Evolutionary conservation across 2,888 invertebrate genomes (phyloP).

Genomic region (Scaptomyza reducta): DNA sequence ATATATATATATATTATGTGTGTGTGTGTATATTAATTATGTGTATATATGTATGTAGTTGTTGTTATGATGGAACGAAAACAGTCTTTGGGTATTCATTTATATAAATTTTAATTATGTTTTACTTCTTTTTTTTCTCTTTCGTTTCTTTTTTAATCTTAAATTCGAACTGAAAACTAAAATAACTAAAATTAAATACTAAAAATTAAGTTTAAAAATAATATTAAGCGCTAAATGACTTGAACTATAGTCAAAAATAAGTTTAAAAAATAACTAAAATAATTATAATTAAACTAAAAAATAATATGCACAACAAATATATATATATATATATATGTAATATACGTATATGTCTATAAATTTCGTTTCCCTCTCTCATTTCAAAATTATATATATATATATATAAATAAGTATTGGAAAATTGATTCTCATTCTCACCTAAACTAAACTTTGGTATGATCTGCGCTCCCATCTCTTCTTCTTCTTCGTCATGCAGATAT

Average conservation of each 20-base stretch:
- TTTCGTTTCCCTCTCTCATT: constrained; percentile 9
- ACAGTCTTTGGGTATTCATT: constrained; percentile 85
- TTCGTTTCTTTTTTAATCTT: constrained; percentile 38
- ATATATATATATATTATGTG: constrained; percentile 39
- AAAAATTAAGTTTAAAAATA: constrained; percentile 8
- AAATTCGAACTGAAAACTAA: constrained; percentile 42
- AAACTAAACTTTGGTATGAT: constrained; percentile 77
- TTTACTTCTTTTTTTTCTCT: constrained; percentile 42
- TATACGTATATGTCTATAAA: constrained; percentile 1
- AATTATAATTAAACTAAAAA: constrained; percentile 40
- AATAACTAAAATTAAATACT: constrained; percentile 31
- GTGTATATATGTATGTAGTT: constrained; percentile 67
- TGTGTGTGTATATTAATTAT: constrained; percentile 41
- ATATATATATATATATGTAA: constrained; percentile 8
- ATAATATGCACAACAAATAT: constrained; percentile 57
- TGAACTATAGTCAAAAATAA: constrained; percentile 22
- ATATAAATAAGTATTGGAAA: constrained; percentile 37
- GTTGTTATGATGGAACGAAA: constrained; percentile 84
- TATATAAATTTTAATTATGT: constrained; percentile 69
- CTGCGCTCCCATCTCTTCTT: constrained; percentile 20
- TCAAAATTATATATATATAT: constrained; percentile 34
- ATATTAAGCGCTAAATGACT: constrained; percentile 50
- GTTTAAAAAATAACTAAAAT: constrained; percentile 20
- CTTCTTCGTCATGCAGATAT: not conserved
- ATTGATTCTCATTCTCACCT: constrained; percentile 55